Percentiles rank a stretch among this genome's conserved stretches.
phyloP scores from a whole-genome alignment of 2,797 vertebrate genomes.

The Crocodylus rhombifer region DNA sequence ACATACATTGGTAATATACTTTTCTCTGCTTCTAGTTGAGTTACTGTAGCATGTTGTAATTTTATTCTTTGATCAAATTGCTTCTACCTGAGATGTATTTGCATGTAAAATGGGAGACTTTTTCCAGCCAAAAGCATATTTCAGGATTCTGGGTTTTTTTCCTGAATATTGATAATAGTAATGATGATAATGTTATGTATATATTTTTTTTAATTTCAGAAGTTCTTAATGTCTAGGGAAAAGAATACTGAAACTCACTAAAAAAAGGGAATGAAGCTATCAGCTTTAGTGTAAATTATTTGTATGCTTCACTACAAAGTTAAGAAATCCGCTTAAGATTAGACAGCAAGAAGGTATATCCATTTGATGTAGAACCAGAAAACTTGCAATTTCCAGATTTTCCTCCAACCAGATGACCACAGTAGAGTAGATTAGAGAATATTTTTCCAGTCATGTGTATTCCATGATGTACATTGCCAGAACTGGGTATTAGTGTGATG shows the following conservation, averaged over 20 bases:
- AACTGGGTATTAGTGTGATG: neutral
- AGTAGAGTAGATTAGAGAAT: neutral
- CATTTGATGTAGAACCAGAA: neutral
- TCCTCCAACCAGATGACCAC: neutral
- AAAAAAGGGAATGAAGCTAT: neutral
- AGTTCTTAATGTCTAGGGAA: neutral
- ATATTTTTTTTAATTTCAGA: neutral
- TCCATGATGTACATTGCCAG: neutral
- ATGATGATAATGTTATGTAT: neutral
- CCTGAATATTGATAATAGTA: neutral
- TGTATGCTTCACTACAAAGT: neutral
- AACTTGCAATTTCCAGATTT: neutral
- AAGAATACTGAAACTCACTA: neutral
- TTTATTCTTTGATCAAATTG: neutral
- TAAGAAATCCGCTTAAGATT: neutral
- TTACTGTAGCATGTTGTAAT: neutral
- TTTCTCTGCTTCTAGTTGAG: neutral
- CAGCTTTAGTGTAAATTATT: neutral
- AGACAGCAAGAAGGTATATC: neutral
- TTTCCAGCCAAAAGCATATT: neutral
- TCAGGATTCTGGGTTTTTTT: neutral
- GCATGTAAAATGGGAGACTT: neutral
- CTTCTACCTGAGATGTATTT: neutral
- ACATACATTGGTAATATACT: neutral
- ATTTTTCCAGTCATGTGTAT: neutral